Evolutionary conservation across 2,888 invertebrate species (phyloP).

Genomic region (Ceriagrion tenellum): DNA sequence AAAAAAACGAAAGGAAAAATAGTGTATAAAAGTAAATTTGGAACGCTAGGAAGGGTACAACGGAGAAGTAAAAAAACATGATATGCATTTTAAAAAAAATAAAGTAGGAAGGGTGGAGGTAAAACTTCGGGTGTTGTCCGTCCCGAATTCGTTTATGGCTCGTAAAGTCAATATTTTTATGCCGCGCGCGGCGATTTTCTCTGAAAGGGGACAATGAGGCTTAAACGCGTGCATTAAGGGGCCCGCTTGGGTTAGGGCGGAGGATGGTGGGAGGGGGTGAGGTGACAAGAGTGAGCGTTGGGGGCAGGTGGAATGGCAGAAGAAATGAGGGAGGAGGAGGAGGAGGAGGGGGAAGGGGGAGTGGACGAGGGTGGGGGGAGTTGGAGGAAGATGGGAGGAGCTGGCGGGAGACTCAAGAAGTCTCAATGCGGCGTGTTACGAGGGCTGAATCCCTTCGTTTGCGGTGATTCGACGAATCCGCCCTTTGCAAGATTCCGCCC

Average conservation of each 20-base stretch:
- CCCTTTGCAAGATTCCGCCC: no score
- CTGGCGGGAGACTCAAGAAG: not conserved
- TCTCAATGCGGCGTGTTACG: not conserved
- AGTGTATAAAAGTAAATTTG: not conserved
- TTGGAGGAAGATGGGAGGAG: not conserved
- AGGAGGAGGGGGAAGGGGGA: not conserved
- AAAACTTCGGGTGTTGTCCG: not conserved
- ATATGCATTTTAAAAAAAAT: not conserved
- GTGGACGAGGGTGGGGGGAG: not conserved
- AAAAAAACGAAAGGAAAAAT: not conserved
- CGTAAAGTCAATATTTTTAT: slow-evolving; percentile 39
- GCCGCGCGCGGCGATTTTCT: slow-evolving; percentile 19
- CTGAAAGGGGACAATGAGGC: slow-evolving; percentile 36
- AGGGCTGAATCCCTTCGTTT: not conserved
- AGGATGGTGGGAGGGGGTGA: not conserved
- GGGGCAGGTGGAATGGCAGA: not conserved
- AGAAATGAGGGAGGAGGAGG: not conserved
- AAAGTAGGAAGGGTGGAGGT: not conserved
- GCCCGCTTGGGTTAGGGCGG: not conserved
- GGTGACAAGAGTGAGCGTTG: not conserved
- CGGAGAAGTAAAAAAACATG: not conserved
- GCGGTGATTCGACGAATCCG: not conserved
- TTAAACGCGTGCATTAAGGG: slow-evolving; percentile 36
- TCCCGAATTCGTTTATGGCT: slow-evolving; percentile 32
- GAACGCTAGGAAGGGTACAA: not conserved